These are phyloP conservation scores for Leptinotarsa haldemani DNA, from an alignment of 2,888 invertebrate species.

Conservation along the genomic window DNA sequence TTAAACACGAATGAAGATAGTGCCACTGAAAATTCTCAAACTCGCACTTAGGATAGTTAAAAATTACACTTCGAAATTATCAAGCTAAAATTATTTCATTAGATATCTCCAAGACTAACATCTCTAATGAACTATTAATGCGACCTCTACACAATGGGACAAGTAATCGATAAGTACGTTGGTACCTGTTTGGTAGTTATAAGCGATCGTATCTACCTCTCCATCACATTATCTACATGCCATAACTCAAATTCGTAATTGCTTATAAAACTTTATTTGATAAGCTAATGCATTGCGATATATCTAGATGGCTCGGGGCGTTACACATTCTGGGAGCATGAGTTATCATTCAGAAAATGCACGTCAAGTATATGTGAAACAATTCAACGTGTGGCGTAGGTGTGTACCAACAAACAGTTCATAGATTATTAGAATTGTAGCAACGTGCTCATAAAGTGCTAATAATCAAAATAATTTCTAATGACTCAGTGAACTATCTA, in stretches of 20 bases:
- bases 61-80: no score
- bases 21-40: no score
- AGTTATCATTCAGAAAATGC: constrained; percentile 25
- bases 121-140: background rate
- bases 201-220: constrained; percentile 18
- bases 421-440: background rate
- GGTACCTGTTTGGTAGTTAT: constrained; percentile 23
- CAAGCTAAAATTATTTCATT: no score
- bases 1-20: no score
- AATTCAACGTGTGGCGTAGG: constrained; percentile 16
- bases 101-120: background rate
- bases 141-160: constrained; percentile 3
- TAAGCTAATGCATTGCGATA: constrained; percentile 35
- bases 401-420: constrained; percentile 12
- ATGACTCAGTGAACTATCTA: no score
- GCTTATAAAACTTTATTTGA: constrained; percentile 35
- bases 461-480: no score
- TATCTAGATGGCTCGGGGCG: constrained; percentile 28
- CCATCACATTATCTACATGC: constrained; percentile 35
- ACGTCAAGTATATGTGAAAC: constrained; percentile 8
- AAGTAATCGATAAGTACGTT: constrained; percentile 13
- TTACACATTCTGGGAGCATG: constrained; percentile 22
- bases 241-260: constrained; percentile 38
- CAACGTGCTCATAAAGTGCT: background rate
- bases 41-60: no score